These are phyloP conservation scores for Koerneria pararmatus DNA, from an alignment of 2,888 invertebrate species.

Conservation along the genomic window DNA sequence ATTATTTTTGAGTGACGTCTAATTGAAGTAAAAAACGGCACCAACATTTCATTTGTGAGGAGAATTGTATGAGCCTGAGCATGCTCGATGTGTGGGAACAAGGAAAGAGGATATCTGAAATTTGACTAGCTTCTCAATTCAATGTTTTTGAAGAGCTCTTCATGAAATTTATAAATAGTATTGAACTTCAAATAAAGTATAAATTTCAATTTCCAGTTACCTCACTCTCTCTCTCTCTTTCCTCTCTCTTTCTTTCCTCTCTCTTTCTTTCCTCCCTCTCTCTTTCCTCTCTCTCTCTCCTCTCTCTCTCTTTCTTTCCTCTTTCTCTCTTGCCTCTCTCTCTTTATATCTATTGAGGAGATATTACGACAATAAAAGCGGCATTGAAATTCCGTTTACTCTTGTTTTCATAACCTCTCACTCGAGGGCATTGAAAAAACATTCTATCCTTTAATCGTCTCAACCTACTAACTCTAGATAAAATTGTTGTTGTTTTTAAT, in stretches of 20 bases:
- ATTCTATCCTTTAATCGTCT: too few species aligned
- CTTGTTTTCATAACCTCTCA: slow-evolving; percentile 23
- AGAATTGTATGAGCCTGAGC: slow-evolving; percentile 30
- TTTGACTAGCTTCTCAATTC: too few species aligned
- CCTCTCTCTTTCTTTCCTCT: too few species aligned
- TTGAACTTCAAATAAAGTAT: too few species aligned
- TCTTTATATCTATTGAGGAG: slow-evolving; percentile 15
- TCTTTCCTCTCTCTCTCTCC: not conserved
- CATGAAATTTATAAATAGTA: too few species aligned
- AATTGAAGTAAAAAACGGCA: slow-evolving; percentile 16
- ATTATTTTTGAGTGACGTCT: not conserved
- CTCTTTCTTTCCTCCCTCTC: not conserved
- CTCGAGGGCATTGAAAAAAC: too few species aligned
- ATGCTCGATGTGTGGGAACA: slow-evolving; percentile 26
- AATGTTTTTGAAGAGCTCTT: too few species aligned
- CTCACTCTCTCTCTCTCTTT: too few species aligned
- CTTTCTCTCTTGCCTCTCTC: slow-evolving; percentile 12
- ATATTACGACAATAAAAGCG: slow-evolving; percentile 1
- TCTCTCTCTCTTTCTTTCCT: not conserved
- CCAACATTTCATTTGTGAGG: slow-evolving; percentile 23
- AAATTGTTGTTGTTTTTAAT: too few species aligned
- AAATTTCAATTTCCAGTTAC: too few species aligned
- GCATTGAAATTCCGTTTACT: not conserved
- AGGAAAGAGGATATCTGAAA: slow-evolving; percentile 18
- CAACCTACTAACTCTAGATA: too few species aligned